Evolutionary conservation across 2,113 vertebrate genomes (phyloP), one percentile per base, ranked within the genome.

Genomic region (Murina feae): DNA sequence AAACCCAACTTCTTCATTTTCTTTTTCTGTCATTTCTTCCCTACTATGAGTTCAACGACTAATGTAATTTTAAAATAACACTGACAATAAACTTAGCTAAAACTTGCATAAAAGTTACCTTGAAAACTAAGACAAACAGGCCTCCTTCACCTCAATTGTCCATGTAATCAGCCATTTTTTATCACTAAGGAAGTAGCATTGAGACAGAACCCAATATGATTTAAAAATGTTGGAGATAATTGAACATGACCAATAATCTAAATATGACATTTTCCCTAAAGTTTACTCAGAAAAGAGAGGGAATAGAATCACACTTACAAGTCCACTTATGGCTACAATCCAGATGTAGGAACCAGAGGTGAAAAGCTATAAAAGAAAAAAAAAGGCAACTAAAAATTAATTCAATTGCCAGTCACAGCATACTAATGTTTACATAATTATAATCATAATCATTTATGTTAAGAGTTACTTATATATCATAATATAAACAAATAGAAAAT

Each of bases 311-410:
- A 96, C 81, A 98, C 99, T 99, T 98, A 99, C 99, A 98, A 99
- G 96, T 96, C 99, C 99, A 98, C 99, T 99, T 97, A 99, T 98
- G 92, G 99, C 99, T 97, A 99, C 98, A 96, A 99, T 98, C 99
- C 99, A 99, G 98, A 99, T 99, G 97, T 99, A 99, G 91, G 99
- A 98, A 95, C 99, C 99, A 95, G 99, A 99, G 18, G 99, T 99
- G 98, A 99, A 97, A 96, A 99, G 98, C 99, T 99, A 95, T 98
- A 94, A 89, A 98, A 98, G 96, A 97, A 68, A 98, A 98, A 98
- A 97, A 98, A 97, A 78, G 90, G 87, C 82, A 89, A 97, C 94
- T 97, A 95, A 97, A 97, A 97, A 96, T 97, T 65, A 94, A 95
- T 96, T 86, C 92, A 87, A 92, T 72, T 23, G 9, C n/a, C 23